These are phyloP conservation scores for Drosophila formosana DNA, from an alignment of 2,888 invertebrate species.

Conservation along the genomic window DNA sequence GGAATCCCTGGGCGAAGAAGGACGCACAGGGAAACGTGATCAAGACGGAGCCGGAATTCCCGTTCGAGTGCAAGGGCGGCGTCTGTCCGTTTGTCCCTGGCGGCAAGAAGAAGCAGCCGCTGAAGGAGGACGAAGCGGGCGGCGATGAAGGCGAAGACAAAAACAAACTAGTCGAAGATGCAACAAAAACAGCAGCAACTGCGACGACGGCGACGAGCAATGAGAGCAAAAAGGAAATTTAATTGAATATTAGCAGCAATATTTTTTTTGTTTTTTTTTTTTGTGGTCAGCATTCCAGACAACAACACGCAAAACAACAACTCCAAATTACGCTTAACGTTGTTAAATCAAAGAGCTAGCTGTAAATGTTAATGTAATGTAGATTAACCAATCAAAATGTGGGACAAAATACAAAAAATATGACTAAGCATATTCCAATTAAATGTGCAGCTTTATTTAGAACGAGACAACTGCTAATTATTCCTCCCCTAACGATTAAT, in stretches of 20 bases:
- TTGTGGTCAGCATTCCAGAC: slow-evolving; percentile 17
- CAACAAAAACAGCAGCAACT: background rate
- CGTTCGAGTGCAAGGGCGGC: slow-evolving; percentile 88
- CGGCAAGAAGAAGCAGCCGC: slow-evolving; percentile 22
- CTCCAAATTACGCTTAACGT: slow-evolving; percentile 43
- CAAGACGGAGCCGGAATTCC: slow-evolving; percentile 86
- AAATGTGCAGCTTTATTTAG: background rate
- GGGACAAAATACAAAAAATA: background rate
- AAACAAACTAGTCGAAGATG: background rate
- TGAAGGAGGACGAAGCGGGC: background rate
- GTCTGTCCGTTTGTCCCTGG: slow-evolving; percentile 85
- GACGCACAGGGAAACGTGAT: slow-evolving; percentile 87
- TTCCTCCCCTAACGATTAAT: background rate
- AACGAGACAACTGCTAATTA: background rate
- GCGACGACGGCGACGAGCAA: background rate
- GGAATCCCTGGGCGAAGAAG: slow-evolving; percentile 92
- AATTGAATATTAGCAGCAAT: slow-evolving; percentile 20
- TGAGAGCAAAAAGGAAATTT: slow-evolving; percentile 56
- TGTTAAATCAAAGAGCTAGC: slow-evolving; percentile 25
- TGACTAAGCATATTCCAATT: background rate
- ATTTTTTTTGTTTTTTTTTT: background rate
- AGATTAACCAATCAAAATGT: slow-evolving; percentile 1
- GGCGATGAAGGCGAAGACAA: slow-evolving; percentile 4
- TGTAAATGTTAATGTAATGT: slow-evolving; percentile 11
- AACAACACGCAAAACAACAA: background rate